Percentiles rank a stretch among this genome's conserved stretches.
These are phyloP conservation scores for Diploscapter pachys DNA, from an alignment of 1,140 invertebrate species.

Conservation along the genomic window DNA sequence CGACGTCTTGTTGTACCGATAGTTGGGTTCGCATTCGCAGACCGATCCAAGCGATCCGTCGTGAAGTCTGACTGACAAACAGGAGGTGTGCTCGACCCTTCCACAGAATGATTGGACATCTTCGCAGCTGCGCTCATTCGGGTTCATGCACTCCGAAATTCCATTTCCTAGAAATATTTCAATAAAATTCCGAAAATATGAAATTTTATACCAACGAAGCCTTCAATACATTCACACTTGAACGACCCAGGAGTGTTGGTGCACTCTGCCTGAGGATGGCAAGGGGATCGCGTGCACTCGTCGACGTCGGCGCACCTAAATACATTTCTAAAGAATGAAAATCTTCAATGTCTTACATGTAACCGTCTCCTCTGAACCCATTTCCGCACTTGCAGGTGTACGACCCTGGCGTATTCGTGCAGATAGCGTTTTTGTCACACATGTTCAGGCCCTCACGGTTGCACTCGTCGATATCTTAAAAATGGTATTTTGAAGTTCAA, in stretches of 20 bases:
- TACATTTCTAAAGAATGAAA: background rate
- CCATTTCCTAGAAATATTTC: constrained; percentile 41
- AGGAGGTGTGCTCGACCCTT: constrained; percentile 37
- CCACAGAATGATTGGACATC: constrained; percentile 41
- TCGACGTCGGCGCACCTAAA: constrained; percentile 37
- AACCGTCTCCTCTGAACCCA: constrained; percentile 79
- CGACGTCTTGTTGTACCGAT: constrained; percentile 42
- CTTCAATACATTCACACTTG: constrained; percentile 44
- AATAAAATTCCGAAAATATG: no score
- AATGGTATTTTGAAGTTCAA: background rate
- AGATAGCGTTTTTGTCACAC: constrained; percentile 65
- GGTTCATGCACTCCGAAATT: constrained; percentile 43
- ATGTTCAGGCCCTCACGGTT: constrained; percentile 3
- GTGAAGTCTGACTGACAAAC: constrained; percentile 40
- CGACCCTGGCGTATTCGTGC: constrained; percentile 78
- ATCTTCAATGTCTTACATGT: constrained; percentile 65
- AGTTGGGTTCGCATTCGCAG: constrained; percentile 47
- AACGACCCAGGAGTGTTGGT: constrained; percentile 43
- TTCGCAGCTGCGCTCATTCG: constrained; percentile 41
- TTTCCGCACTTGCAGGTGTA: constrained; percentile 77
- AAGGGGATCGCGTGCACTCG: constrained; percentile 42
- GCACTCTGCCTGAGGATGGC: constrained; percentile 51
- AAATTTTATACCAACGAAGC: constrained; percentile 24
- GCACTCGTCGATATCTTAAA: constrained; percentile 90
- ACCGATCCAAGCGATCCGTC: constrained; percentile 36